phyloP scores from a whole-genome alignment of 2,113 vertebrate species.

The Oryzias melastigma region DNA sequence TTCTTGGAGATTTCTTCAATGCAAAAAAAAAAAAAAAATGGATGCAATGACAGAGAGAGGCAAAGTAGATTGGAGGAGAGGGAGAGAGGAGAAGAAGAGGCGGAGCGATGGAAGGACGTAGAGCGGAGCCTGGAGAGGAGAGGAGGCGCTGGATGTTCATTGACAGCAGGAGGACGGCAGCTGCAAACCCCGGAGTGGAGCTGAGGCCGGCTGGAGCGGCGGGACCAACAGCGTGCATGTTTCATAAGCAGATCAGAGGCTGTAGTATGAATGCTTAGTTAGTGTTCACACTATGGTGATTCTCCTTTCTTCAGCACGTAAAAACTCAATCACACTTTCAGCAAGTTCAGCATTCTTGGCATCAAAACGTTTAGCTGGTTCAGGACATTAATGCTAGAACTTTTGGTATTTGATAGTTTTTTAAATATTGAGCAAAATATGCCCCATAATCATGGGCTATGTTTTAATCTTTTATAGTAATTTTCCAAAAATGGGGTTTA shows the following conservation, averaged over 20 bases:
- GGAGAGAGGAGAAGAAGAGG: conserved; percentile 60
- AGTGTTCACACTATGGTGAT: too few relatives aligned
- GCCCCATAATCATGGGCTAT: too few relatives aligned
- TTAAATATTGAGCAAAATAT: too few relatives aligned
- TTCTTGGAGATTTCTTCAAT: conserved; percentile 82
- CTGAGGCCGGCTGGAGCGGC: conserved; percentile 5
- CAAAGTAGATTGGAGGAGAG: conserved; percentile 1
- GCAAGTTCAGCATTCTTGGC: too few relatives aligned
- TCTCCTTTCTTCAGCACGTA: too few relatives aligned
- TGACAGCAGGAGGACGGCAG: conserved; percentile 68
- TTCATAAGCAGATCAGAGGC: conserved; percentile 47
- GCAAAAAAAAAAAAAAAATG: conserved; percentile 75
- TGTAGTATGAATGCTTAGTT: not conserved
- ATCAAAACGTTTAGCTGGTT: too few relatives aligned
- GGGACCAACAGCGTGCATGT: conserved; percentile 41
- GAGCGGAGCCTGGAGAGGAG: conserved; percentile 48
- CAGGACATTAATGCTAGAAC: too few relatives aligned
- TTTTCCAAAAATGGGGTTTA: too few relatives aligned
- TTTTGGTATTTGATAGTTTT: too few relatives aligned
- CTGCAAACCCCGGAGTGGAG: conserved; percentile 72
- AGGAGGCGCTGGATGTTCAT: conserved; percentile 73
- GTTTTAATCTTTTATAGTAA: too few relatives aligned
- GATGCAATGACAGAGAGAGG: conserved; percentile 70
- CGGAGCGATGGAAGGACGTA: conserved; percentile 73
- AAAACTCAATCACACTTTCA: too few relatives aligned